phyloP scores from a whole-genome alignment of 2,888 invertebrate genomes.

The Panopea generosa region DNA sequence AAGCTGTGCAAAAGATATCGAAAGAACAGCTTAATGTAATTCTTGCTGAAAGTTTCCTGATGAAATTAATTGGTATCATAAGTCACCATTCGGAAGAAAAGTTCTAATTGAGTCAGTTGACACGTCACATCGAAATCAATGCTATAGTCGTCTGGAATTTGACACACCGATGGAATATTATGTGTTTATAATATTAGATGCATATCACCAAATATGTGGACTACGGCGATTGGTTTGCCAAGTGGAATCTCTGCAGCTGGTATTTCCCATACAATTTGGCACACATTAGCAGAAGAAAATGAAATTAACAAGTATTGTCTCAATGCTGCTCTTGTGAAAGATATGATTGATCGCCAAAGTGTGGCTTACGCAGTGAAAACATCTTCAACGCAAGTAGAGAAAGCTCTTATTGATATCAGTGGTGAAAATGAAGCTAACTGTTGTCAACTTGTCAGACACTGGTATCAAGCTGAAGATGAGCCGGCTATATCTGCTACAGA shows the following conservation, averaged over 20 bases:
- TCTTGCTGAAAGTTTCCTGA: no score
- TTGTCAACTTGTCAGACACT: slow-evolving; percentile 15
- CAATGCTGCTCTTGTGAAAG: slow-evolving; percentile 6
- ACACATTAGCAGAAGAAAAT: slow-evolving; percentile 9
- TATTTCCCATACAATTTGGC: background rate
- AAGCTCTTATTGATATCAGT: background rate
- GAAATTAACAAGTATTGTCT: background rate
- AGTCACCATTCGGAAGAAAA: no score
- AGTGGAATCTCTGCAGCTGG: background rate
- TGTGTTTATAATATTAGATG: background rate
- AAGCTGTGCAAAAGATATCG: background rate
- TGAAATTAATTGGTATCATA: background rate
- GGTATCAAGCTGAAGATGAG: slow-evolving; percentile 27
- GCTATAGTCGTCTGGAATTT: no score
- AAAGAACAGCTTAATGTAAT: no score
- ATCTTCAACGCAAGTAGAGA: slow-evolving; percentile 18
- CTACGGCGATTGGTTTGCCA: background rate
- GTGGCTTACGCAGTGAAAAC: slow-evolving; percentile 8
- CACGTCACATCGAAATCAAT: no score
- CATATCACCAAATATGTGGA: background rate
- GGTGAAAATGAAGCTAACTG: background rate
- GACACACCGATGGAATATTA: background rate
- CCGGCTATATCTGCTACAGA: no score
- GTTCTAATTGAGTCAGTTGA: no score
- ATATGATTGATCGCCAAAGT: slow-evolving; percentile 27